phyloP scores from a whole-genome alignment of 2,113 vertebrate species.

The Ammodramus savannarum region DNA sequence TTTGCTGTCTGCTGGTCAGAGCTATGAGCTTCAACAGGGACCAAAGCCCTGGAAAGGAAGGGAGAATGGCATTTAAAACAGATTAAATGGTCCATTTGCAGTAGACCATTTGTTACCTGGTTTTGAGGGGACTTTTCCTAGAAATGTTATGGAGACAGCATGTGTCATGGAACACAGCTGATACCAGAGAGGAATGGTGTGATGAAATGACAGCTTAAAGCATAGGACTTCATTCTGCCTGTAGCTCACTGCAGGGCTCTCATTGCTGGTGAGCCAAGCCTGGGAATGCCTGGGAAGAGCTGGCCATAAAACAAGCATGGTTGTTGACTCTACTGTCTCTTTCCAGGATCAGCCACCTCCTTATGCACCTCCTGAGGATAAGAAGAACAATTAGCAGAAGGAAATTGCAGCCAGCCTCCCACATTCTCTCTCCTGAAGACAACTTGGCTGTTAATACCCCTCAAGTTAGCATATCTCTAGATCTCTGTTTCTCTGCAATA shows the following conservation, averaged over 20 bases:
- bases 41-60: background rate
- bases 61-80: background rate
- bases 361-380: constrained; percentile 77
- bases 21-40: background rate
- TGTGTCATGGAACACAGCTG: background rate
- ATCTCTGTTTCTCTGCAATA: background rate
- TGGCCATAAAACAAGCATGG: background rate
- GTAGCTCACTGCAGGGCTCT: background rate
- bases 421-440: constrained; percentile 10
- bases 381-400: constrained; percentile 78
- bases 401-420: background rate
- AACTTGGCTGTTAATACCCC: background rate
- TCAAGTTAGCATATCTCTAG: constrained; percentile 10
- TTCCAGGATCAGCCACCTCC: constrained; percentile 83
- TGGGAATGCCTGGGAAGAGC: background rate
- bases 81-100: background rate
- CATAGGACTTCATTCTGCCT: background rate
- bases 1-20: background rate
- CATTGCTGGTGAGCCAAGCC: background rate
- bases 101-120: background rate
- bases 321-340: background rate
- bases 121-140: background rate
- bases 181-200: background rate
- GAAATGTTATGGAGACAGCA: background rate
- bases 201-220: background rate